Base-by-base conservation (phyloP, 2,888 invertebrate genomes). In the Catocala nupta region DNA sequence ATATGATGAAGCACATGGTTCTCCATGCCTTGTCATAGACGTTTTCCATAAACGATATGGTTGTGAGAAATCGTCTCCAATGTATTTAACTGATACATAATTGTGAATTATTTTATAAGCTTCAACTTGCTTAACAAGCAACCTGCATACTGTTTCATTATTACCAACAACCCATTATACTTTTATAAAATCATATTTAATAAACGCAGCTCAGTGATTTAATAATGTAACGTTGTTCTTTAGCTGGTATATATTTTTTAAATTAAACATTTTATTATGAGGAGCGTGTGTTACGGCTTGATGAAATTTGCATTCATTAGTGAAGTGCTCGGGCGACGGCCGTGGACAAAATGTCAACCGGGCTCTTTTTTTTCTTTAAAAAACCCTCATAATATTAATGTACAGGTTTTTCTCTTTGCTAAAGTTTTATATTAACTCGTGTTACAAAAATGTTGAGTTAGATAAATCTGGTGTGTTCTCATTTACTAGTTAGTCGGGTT, bases 221-320 rank as follows among this genome's bases (percentile, higher is more conserved):
- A 80, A 80, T 83, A 81, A 81, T 67, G 68, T 59, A 58, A 57
- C 66, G 70, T 72, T 74, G 71, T 77, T 69, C 71, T 71, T 74
- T 74, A 64, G 57, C 60, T 51, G 63, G 45, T 71, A 61, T 77
- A 71, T 73, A 68, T 77, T 75, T 81, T 81, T 81, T 77, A 81
- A 87, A 85, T 85, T 85, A 85, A 84, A 81, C 80, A 83, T 86
- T 87, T 87, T 81, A 83, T 81, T 83, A 86, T 82, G 82, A 81
- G 80, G 75, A 80, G 76, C 85, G 85, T 87, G 83, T 86, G 85
- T 87, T 75, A 76, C 78, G 77, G 83, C 81, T 82, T 90, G 85
- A 90, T 90, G 85, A 89, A 91, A 91, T 92, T 91, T 90, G 88
- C 91, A 91, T 91, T 91, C 89, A 90, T 91, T 91, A 91, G 87